Evolutionary conservation across 2,888 invertebrate species (phyloP).

Genomic region (Dicranocentrus wangi): DNA sequence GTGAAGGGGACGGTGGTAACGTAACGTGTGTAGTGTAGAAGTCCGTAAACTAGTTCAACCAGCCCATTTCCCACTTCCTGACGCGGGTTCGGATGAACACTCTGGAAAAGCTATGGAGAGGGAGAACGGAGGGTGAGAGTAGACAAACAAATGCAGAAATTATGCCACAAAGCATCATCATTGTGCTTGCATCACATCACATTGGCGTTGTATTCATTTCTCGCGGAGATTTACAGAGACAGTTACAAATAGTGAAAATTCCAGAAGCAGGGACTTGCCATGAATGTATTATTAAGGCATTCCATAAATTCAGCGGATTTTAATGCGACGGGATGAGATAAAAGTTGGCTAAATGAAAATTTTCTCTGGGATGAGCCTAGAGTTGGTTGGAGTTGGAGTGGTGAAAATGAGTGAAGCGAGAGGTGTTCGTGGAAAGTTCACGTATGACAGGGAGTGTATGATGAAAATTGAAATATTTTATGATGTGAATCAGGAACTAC

Average conservation of each 20-base stretch:
- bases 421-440: background rate
- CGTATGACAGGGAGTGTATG: background rate
- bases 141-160: conserved; percentile 48
- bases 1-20: conserved; percentile 4
- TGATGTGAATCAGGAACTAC: conserved; percentile 18
- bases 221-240: conserved; percentile 39
- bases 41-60: conserved; percentile 8
- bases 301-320: conserved; percentile 33
- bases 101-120: too few species aligned
- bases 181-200: conserved; percentile 17
- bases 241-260: conserved; percentile 55
- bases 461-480: conserved; percentile 51
- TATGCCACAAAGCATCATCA: conserved; percentile 41
- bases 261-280: conserved; percentile 6
- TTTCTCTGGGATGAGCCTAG: background rate
- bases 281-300: conserved; percentile 36
- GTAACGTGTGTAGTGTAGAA: background rate
- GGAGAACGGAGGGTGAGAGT: background rate
- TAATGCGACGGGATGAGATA: background rate
- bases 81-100: too few species aligned
- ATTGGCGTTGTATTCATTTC: conserved; percentile 2
- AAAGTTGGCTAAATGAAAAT: background rate
- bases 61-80: conserved; percentile 31
- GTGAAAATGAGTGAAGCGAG: too few species aligned
- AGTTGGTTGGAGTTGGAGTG: background rate